Base-by-base conservation (phyloP, 2,888 invertebrate species). In the Amiota communis region DNA sequence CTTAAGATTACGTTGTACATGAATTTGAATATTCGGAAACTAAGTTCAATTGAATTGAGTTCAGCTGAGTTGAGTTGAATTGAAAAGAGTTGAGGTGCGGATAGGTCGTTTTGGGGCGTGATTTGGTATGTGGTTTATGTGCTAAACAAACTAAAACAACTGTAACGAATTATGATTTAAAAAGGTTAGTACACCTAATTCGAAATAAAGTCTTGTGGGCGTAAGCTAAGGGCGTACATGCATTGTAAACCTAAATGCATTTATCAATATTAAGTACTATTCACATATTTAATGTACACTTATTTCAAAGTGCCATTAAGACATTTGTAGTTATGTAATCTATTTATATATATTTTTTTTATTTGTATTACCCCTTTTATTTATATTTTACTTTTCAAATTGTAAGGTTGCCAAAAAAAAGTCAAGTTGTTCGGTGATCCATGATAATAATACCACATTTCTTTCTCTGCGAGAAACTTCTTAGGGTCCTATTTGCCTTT, bases 1-100 rank as follows among this genome's bases (percentile, higher is more conserved):
- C 17, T 48, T 4, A 61, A 65, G 57, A 65, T 71, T 70, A 15
- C 46, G 56, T 61, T 73, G 15, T 53, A 49, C 61, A 64, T 48
- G 70, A 59, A 59, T 17, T n/a, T 15, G 0, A n/a, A 59, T 59
- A 59, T 20, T 59, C 59, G 17, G 17, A 59, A 59, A 59, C 23
- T 17, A 17, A 11, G 59, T 59, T 59, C 12, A 53, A 23, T 11
- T 59, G 10, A 11, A 59, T 59, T 11, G 17, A 23, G 17, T 59
- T 59, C 17, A 56, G 15, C n/a, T 56, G 56, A 56, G 56, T 15
- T 36, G 36, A 36, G 36, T 6, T 36, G 36, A 36, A 36, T 36
- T 6, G 6, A 23, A 23, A 2, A 57, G 57, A 59, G 59, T 57
- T 15, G 13, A 15, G 15, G 15, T 59, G 59, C 11, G 17, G 11